These are phyloP conservation scores for Mythimna pallens DNA, from an alignment of 2,888 invertebrate genomes.

Conservation along the genomic window DNA sequence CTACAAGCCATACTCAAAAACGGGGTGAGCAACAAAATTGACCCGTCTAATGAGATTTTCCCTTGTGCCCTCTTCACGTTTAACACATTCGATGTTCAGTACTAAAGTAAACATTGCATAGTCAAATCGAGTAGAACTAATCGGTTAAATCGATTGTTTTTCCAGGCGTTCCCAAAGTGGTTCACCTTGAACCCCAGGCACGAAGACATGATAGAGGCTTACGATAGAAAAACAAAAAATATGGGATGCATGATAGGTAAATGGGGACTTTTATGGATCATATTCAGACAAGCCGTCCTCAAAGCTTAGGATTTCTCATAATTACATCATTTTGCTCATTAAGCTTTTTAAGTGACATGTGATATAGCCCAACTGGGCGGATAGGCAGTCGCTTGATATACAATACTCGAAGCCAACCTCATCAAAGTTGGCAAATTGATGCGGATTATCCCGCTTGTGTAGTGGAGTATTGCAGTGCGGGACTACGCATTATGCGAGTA, in stretches of 20 bases:
- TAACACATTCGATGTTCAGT: slow-evolving; percentile 39
- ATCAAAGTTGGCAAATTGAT: too few relatives aligned
- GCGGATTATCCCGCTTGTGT: too few relatives aligned
- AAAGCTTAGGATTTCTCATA: not conserved
- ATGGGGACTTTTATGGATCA: too few relatives aligned
- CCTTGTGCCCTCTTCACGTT: slow-evolving; percentile 28
- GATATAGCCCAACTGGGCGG: too few relatives aligned
- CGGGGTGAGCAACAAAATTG: slow-evolving; percentile 34
- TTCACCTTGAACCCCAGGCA: not conserved
- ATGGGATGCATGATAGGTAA: not conserved
- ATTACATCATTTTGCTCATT: not conserved
- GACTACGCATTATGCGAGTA: too few relatives aligned
- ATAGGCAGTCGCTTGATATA: too few relatives aligned
- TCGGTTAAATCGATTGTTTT: slow-evolving; percentile 71
- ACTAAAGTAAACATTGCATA: slow-evolving; percentile 69
- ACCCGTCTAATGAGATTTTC: slow-evolving; percentile 54
- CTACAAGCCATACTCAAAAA: not conserved
- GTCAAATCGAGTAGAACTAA: slow-evolving; percentile 71
- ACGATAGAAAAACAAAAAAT: not conserved
- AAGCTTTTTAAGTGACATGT: not conserved
- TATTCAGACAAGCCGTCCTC: not conserved
- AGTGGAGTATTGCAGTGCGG: too few relatives aligned
- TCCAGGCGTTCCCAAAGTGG: not conserved
- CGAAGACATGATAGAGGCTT: not conserved
- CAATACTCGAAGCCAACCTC: too few relatives aligned